Evolutionary conservation across 2,797 vertebrate genomes (phyloP).

Genomic region (Heliangelus exortis): DNA sequence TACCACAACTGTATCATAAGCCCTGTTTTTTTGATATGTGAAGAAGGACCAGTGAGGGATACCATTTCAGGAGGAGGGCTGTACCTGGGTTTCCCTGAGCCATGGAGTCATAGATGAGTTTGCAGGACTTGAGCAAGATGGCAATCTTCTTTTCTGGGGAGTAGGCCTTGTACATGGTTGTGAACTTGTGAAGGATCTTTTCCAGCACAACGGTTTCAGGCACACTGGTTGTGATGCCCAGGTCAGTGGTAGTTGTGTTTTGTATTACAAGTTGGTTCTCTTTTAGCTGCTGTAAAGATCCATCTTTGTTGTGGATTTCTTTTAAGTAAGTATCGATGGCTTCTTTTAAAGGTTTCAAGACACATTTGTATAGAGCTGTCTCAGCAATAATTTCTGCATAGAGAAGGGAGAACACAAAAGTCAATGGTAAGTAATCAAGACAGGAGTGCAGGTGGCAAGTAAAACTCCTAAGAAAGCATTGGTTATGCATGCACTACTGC

Average conservation of each 20-base stretch:
- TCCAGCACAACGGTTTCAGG: constrained; percentile 90
- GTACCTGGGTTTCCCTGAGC: constrained; percentile 89
- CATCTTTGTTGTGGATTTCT: constrained; percentile 84
- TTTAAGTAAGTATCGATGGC: constrained; percentile 86
- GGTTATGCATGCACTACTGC: background rate
- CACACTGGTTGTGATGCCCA: constrained; percentile 92
- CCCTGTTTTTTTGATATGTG: background rate
- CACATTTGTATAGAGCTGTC: constrained; percentile 91
- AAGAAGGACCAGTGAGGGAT: background rate
- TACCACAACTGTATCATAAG: background rate
- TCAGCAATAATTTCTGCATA: constrained; percentile 89
- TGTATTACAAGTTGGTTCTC: constrained; percentile 90
- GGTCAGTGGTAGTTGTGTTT: constrained; percentile 91
- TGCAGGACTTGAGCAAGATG: constrained; percentile 93
- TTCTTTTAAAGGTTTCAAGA: constrained; percentile 92
- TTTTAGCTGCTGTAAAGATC: constrained; percentile 85
- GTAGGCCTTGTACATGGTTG: constrained; percentile 90
- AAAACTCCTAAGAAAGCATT: background rate
- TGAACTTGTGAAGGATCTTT: constrained; percentile 91
- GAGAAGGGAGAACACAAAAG: background rate
- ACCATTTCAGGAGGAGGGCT: background rate
- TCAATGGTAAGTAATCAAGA: background rate
- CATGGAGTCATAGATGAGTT: constrained; percentile 98
- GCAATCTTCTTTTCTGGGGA: constrained; percentile 97
- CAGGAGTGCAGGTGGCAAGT: background rate